A percentile compares a stretch with the other conserved stretches of the same genome.
Evolutionary conservation across 2,113 vertebrate genomes (phyloP).

Genomic region (Cinclus mexicanus): DNA sequence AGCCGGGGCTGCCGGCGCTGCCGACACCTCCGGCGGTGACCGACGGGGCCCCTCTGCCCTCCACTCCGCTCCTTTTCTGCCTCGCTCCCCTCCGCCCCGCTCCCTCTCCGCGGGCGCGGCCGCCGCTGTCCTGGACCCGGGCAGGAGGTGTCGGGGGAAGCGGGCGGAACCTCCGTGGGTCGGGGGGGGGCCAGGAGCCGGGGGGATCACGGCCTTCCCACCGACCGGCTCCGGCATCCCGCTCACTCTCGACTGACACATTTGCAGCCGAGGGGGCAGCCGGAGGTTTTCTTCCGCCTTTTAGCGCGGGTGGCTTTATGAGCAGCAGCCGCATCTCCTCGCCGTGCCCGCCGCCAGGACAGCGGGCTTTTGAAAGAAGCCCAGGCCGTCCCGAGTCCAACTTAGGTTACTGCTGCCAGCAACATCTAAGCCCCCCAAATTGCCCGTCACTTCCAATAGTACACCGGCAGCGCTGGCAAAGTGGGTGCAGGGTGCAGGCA

Average conservation of each 20-base stretch:
- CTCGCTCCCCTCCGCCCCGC: neutral
- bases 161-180: neutral
- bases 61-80: no score
- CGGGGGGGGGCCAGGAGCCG: neutral
- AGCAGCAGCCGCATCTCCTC: neutral
- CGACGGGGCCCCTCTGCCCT: no score
- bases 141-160: neutral
- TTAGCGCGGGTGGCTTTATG: accelerated
- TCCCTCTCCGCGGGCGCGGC: neutral
- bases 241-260: accelerated
- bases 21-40: neutral
- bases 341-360: accelerated
- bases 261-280: no score
- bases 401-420: neutral
- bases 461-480: neutral
- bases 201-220: neutral
- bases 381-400: no score
- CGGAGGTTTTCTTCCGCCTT: no score
- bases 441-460: neutral
- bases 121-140: neutral
- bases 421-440: accelerated
- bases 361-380: neutral
- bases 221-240: neutral
- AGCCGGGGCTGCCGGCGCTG: neutral
- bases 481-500: neutral